Conservation (phyloP, 1,140 invertebrate genomes). For the Vanessa tameamea region DNA sequence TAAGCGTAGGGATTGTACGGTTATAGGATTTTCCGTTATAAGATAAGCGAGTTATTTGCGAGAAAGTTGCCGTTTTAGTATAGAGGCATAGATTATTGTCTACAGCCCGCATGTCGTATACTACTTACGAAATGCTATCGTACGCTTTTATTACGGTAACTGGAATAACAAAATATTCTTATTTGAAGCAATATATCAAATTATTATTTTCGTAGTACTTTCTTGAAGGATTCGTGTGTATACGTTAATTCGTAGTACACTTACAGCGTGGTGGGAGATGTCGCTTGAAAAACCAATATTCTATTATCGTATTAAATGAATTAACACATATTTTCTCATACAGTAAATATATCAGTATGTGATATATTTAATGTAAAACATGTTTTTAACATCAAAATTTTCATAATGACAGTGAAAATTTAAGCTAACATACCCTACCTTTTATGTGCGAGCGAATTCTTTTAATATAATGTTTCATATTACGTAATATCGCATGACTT, state of each 20-base stretch:
- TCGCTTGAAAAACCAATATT: neutral
- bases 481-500: constrained; percentile 42
- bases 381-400: neutral
- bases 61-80: constrained; percentile 58
- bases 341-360: neutral
- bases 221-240: too few species aligned
- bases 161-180: neutral
- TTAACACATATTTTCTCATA: neutral
- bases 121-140: constrained; percentile 42
- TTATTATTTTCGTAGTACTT: neutral
- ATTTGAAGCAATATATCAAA: neutral
- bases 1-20: neutral
- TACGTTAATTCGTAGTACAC: too few species aligned
- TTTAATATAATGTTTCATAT: constrained; percentile 44
- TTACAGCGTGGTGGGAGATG: too few species aligned
- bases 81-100: constrained; percentile 57
- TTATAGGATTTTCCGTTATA: constrained; percentile 50
- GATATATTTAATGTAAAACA: neutral
- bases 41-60: constrained; percentile 65
- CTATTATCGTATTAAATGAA: neutral
- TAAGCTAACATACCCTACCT: constrained; percentile 18
- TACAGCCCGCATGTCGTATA: constrained; percentile 55
- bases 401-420: constrained; percentile 21
- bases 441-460: constrained; percentile 26
- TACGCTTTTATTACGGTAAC: constrained; percentile 9